phyloP scores from a whole-genome alignment of 1,140 invertebrate species.

The Drosophila prosaltans region DNA sequence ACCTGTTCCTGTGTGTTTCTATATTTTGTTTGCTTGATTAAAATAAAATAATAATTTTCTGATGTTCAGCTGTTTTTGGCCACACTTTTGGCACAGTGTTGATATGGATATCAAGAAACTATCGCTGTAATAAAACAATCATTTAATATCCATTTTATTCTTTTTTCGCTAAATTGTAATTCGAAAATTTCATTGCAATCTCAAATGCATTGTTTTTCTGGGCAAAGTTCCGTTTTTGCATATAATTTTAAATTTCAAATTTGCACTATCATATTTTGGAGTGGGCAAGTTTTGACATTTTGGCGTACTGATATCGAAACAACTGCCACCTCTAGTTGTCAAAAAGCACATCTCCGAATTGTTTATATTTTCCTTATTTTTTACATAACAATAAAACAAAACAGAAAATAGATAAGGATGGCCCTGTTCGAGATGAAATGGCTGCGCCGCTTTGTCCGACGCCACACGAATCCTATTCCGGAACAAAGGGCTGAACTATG shows the following conservation, averaged over 20 bases:
- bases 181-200: no score
- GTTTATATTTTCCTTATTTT: constrained; percentile 21
- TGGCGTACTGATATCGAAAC: neutral
- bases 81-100: neutral
- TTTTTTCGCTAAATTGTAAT: no score
- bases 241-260: no score
- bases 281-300: no score
- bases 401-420: constrained; percentile 41
- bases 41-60: constrained; percentile 2
- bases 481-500: constrained; percentile 84
- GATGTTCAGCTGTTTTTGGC: neutral
- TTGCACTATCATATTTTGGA: neutral
- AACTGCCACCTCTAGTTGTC: neutral
- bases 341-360: constrained; percentile 15
- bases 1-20: neutral
- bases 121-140: no score
- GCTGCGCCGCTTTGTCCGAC: constrained; percentile 85
- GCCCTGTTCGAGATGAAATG: constrained; percentile 82
- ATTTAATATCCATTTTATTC: no score
- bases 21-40: neutral
- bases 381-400: constrained; percentile 35
- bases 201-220: no score
- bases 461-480: constrained; percentile 86
- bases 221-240: no score
- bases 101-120: no score